Base-by-base conservation (phyloP, 2,888 invertebrate species). In the Pyrrhosoma nymphula region DNA sequence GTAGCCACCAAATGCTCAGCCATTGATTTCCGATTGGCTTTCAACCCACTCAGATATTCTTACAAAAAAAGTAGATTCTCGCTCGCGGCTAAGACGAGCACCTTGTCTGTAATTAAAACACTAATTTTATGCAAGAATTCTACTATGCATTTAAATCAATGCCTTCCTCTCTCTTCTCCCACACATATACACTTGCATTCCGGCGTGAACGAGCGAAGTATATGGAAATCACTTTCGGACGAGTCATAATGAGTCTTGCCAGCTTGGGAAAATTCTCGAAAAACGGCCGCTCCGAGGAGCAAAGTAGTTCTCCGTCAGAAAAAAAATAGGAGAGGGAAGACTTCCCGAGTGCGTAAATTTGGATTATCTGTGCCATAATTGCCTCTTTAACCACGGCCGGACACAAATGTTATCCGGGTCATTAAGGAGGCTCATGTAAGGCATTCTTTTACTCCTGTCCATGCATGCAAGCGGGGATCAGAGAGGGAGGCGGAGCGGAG, bases 401-500 rank as follows among this genome's bases (percentile, higher is more conserved):
- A 91, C 91, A 63, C 63, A 63, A 91, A 91, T 91, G 91, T 63
- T 91, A 91, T 91, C 91, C 91, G 35, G 63, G 63, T 60, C 91
- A 63, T 91, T 91, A 91, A 91, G 35, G 60, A 60, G 63, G 63
- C 91, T 91, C 91, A 35, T 91, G 91, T 63, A 91, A 88, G 91
- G 91, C 91, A 91, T 91, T 63, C 91, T 47, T 30, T 91, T 35
- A n/a, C 69, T 69, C 69, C n/a, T 12, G 60, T 60, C 91, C 91
- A 35, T 91, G n/a, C n/a, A 8, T 47, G 4, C 47, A 47, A 47
- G 47, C 47, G 47, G 47, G 47, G 47, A 47, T 2, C 47, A 47
- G 47, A 8, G 8, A 47, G 8, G 47, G 47, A 8, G 8, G 8
- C 4, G 47, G 47, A 47, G 47, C 6, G 35, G 90, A 18, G 63